Conservation (phyloP, 1,140 invertebrate species). For the Brachystomella parvula region DNA sequence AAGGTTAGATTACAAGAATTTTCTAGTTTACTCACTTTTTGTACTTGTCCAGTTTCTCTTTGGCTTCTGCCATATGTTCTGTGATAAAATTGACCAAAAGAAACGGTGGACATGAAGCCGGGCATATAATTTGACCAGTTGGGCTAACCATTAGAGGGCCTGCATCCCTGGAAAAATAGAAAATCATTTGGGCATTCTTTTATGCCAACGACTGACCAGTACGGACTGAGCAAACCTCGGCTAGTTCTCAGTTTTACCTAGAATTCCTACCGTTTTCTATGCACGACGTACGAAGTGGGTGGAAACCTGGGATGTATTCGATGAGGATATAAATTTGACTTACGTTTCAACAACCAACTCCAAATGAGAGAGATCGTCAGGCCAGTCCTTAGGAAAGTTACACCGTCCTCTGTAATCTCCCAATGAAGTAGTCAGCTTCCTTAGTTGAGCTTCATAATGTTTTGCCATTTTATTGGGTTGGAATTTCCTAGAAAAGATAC, state of each 20-base stretch:
- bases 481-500: constrained; percentile 60
- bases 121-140: constrained; percentile 84
- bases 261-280: neutral
- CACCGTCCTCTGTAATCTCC: constrained; percentile 65
- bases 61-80: constrained; percentile 64
- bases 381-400: constrained; percentile 63
- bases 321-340: constrained; percentile 42
- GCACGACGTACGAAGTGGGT: neutral
- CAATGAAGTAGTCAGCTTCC: constrained; percentile 69
- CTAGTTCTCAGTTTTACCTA: neutral
- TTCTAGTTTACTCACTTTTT: constrained; percentile 51
- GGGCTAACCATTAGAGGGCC: constrained; percentile 87
- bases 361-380: constrained; percentile 58
- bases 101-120: constrained; percentile 75
- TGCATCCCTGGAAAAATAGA: constrained; percentile 59
- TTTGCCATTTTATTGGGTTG: constrained; percentile 77
- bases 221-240: neutral
- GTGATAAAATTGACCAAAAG: constrained; percentile 75
- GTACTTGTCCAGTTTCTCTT: constrained; percentile 60
- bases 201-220: neutral
- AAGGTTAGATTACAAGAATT: no score
- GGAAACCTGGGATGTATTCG: neutral
- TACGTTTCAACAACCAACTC: constrained; percentile 86
- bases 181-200: constrained; percentile 7
- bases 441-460: constrained; percentile 70